Conservation (phyloP, 1,140 invertebrate species). For the Pseudomyrmex flavicornis region DNA sequence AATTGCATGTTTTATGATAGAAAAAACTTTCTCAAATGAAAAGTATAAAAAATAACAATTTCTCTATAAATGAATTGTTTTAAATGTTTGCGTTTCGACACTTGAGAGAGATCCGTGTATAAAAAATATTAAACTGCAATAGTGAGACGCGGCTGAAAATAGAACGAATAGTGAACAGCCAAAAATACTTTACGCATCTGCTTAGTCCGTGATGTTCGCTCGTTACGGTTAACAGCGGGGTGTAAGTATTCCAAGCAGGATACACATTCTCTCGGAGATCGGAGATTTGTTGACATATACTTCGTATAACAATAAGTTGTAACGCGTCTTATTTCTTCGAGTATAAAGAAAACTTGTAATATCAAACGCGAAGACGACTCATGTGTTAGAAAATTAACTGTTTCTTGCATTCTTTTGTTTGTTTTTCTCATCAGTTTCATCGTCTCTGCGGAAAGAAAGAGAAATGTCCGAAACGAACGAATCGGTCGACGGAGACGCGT, state of each 20-base stretch:
- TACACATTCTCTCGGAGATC: neutral
- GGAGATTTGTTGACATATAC: too few species aligned
- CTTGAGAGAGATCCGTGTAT: too few species aligned
- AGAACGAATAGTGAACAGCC: constrained; percentile 74
- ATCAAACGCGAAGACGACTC: too few species aligned
- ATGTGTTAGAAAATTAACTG: too few species aligned
- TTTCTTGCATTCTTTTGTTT: neutral
- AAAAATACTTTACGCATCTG: constrained; percentile 77
- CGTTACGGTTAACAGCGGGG: constrained; percentile 46
- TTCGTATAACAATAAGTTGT: too few species aligned
- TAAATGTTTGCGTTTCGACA: too few species aligned
- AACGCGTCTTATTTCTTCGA: too few species aligned
- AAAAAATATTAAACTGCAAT: constrained; percentile 2
- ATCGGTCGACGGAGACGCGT: constrained; percentile 4
- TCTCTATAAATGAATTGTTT: neutral
- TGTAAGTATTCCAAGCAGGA: neutral
- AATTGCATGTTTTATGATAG: too few species aligned
- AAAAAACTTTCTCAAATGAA: neutral
- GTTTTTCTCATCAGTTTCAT: neutral
- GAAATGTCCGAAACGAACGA: constrained; percentile 52
- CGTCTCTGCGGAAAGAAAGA: constrained; percentile 42
- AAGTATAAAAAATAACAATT: neutral
- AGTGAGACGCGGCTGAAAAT: constrained; percentile 73
- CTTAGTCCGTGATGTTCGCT: constrained; percentile 71
- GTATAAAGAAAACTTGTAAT: too few species aligned